A percentile compares a stretch with the other conserved stretches of the same genome.
These are phyloP conservation scores for Heliconius aoede DNA, from an alignment of 2,888 invertebrate genomes.

Conservation along the genomic window DNA sequence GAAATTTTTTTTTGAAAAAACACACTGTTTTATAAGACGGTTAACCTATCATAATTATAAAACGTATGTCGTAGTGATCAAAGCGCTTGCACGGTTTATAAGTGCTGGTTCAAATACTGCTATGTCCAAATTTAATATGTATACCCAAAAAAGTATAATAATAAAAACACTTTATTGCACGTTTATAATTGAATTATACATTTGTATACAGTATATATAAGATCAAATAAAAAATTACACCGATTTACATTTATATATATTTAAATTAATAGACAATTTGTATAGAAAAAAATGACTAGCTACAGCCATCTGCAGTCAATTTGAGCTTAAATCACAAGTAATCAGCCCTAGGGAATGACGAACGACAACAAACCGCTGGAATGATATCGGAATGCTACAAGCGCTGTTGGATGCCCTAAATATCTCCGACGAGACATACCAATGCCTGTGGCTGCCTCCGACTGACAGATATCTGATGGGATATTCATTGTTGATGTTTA, in stretches of 20 bases:
- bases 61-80: neutral
- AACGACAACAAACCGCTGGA: slow-evolving; percentile 41
- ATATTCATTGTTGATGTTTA: slow-evolving; percentile 30
- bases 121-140: neutral
- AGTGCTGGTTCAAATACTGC: neutral
- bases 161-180: no score
- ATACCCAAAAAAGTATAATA: neutral
- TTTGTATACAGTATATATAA: no score
- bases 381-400: slow-evolving; percentile 37
- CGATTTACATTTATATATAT: no score
- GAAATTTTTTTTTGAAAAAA: no score
- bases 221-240: no score
- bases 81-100: neutral
- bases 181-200: no score
- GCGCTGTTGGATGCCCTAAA: slow-evolving; percentile 41
- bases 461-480: slow-evolving; percentile 34
- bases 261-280: neutral
- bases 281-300: neutral
- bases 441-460: slow-evolving; percentile 32
- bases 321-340: neutral
- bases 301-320: neutral
- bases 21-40: no score
- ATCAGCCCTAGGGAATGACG: slow-evolving; percentile 22
- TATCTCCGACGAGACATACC: slow-evolving; percentile 43
- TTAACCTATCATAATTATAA: no score